These are phyloP conservation scores for Papilio aristodemus DNA, from an alignment of 1,140 invertebrate genomes.

Conservation along the genomic window DNA sequence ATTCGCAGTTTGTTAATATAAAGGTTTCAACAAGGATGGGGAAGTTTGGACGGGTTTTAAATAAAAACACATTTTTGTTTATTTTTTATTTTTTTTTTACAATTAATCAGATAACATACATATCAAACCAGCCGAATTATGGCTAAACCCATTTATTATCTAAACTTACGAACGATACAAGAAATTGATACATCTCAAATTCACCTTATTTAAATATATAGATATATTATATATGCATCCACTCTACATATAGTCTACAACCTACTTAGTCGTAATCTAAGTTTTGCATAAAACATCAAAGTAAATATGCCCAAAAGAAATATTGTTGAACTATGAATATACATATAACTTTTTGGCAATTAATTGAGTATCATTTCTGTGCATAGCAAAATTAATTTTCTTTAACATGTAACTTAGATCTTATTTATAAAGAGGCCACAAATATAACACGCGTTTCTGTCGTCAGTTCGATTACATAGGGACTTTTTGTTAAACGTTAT, in stretches of 20 bases:
- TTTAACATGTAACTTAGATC: constrained; percentile 80
- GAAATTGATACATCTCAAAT: constrained; percentile 80
- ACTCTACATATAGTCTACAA: constrained; percentile 80
- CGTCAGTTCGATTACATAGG: constrained; percentile 80
- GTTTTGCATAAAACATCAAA: constrained; percentile 79
- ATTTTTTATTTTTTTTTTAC: constrained; percentile 77
- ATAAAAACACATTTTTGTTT: constrained; percentile 76
- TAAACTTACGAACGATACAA: constrained; percentile 80
- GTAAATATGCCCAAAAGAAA: constrained; percentile 81
- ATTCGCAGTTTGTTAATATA: neutral
- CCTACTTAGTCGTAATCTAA: constrained; percentile 80
- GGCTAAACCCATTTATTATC: constrained; percentile 80
- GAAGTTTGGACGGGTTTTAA: constrained; percentile 57
- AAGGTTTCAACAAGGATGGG: neutral
- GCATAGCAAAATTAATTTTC: constrained; percentile 80
- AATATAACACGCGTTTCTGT: constrained; percentile 80
- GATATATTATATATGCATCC: constrained; percentile 79
- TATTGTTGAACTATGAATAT: constrained; percentile 81
- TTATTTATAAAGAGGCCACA: constrained; percentile 80
- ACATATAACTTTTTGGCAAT: constrained; percentile 81
- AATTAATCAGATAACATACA: constrained; percentile 81
- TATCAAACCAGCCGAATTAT: constrained; percentile 80
- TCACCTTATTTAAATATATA: constrained; percentile 80
- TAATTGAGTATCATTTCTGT: constrained; percentile 81
- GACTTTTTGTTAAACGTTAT: constrained; percentile 78